Evolutionary conservation across 30 jellyfish, hydroid and myxozoan species (phyloP), one percentile per base, ranked within the genome.

Genomic region (Hydra vulgaris): DNA sequence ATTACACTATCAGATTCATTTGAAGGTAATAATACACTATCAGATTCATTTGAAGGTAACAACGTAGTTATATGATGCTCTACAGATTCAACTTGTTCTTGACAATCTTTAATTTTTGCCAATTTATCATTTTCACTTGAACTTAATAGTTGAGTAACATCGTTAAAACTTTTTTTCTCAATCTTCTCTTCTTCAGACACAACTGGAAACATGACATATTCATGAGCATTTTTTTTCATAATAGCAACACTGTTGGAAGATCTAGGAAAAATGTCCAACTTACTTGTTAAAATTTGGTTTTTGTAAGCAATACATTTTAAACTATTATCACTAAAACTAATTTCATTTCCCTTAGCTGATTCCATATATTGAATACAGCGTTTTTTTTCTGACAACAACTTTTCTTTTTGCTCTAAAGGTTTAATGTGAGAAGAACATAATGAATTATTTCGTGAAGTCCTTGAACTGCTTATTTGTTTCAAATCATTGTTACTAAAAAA

Each of bases 131-230:
- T 12, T 40, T 40, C 12, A 3, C 61, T 40, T 40, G 12, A 12
- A 40, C 5, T 40, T 12, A 40, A 40, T 40, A 40, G 8, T 40
- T 40, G 5, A 40, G 12, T 12, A 40, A 3, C 12, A n/a, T 68
- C 25, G 8, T 68, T 8, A 1, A n/a, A 23, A 68, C 16, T 3
- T 3, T 40, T 40, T 40, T 68, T 15, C 8, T 20, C 8, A 15
- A n/a, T 7, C 8, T 68, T 23, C 16, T 68, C 75, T 20, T 68
- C 27, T 3, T 66, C 74, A 78, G 85, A 53, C 56, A 66, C 61
- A 0, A 78, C 18, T 19, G 85, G 85, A 78, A 78, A 78, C 85
- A 78, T 27, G 8, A 78, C 68, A 69, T 78, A 78, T 0, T 77
- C 68, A 24, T 78, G 61, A 78, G 23, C 67, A 0, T 78, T 78